Evolutionary conservation across 2,888 invertebrate species (phyloP), one percentile per base, ranked within the genome.

Genomic region (Andrena marginata): DNA sequence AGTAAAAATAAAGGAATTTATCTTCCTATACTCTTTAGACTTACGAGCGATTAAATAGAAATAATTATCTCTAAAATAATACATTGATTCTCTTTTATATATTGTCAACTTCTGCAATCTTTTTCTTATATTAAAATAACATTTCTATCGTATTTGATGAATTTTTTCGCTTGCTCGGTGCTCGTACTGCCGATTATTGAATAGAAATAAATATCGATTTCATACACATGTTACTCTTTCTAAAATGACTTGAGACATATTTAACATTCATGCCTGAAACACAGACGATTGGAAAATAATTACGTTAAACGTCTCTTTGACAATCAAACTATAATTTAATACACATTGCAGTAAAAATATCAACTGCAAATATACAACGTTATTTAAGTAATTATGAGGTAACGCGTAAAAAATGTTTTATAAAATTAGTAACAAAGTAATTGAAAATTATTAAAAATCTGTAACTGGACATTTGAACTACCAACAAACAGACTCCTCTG

Each of bases 321-420:
- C 49, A 74, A 72, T 60, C 0, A 48, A 73, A 79, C 54, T 63
- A 74, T 67, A 62, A 82, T 79, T 70, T 54, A 68, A 71, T 67
- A 77, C 8, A 62, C 56, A 54, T 59, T 62, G 65, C 60, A 77
- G 56, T n/a, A 23, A 29, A 69, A 60, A n/a, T 72, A 60, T 69
- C 62, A 23, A 59, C 33, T 64, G 74, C 63, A 77, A 68, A 69
- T 82, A 48, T 63, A 68, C 65, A 42, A 79, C 48, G 71, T 63
- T 68, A 67, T 70, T 64, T 80, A 70, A 76, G 62, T 42, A 65
- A 71, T 67, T 73, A 64, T 71, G 71, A 65, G 71, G 79, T 72
- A 71, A 77, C 54, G 77, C 77, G 77, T 82, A 86, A 86, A 81
- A 85, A 67, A 68, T 73, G 49, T 71, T 75, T 76, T 87, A 85